Evolutionary conservation across 2,888 invertebrate species (phyloP).

Genomic region (Lacanobia oleracea): DNA sequence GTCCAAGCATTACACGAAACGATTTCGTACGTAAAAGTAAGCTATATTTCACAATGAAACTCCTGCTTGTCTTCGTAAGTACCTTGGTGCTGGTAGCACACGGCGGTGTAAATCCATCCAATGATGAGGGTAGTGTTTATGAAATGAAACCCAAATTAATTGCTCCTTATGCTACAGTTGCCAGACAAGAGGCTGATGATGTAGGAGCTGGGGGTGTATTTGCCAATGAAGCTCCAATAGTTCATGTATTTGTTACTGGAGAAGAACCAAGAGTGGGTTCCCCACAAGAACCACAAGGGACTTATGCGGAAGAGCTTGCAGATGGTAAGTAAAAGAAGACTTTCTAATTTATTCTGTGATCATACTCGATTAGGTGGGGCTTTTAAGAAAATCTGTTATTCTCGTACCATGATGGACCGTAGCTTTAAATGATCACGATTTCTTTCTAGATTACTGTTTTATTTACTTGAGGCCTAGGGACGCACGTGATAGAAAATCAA

Average conservation of each 20-base stretch:
- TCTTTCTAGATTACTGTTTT: background rate
- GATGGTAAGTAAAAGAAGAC: slow-evolving; percentile 1
- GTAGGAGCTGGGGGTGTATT: background rate
- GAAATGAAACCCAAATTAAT: background rate
- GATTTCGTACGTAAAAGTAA: background rate
- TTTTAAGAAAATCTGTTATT: too few relatives aligned
- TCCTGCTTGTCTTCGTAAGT: slow-evolving; percentile 7
- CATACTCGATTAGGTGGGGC: too few relatives aligned
- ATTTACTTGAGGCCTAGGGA: background rate
- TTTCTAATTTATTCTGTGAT: background rate
- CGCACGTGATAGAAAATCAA: background rate
- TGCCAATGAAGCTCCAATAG: background rate
- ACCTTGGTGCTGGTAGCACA: slow-evolving; percentile 17
- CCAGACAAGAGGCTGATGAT: slow-evolving; percentile 6
- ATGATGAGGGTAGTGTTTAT: too few relatives aligned
- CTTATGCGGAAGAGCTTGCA: background rate
- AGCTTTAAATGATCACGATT: background rate
- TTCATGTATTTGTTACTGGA: background rate
- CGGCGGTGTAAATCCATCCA: background rate
- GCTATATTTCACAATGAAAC: slow-evolving; percentile 14
- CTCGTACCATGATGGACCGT: too few relatives aligned
- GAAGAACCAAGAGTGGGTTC: background rate
- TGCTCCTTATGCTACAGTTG: background rate
- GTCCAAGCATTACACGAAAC: background rate
- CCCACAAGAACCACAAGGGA: too few relatives aligned